Evolutionary conservation across 2,888 invertebrate species (phyloP).

Genomic region (Synergus umbraculus): DNA sequence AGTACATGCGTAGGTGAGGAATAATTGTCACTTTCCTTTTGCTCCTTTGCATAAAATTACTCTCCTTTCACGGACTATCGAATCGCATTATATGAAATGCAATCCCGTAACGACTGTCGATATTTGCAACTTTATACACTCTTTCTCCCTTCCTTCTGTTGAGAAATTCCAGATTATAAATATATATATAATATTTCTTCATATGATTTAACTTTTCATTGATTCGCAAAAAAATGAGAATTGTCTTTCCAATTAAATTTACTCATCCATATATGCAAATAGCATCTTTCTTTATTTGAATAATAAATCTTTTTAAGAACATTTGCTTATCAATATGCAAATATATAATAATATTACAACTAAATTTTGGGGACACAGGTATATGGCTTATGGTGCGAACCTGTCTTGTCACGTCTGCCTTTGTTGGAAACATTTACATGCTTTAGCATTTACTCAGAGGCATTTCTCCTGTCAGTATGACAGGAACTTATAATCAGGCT

Average conservation of each 20-base stretch:
- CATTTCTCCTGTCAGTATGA: neutral
- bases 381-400: neutral
- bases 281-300: no score
- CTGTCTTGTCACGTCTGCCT: neutral
- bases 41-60: constrained; percentile 10
- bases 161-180: neutral
- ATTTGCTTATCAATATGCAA: neutral
- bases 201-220: neutral
- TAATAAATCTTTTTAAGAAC: neutral
- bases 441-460: neutral
- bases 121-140: neutral
- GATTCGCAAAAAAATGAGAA: neutral
- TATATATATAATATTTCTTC: neutral
- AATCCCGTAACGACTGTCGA: neutral
- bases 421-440: neutral
- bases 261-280: neutral
- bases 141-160: neutral
- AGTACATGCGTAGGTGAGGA: neutral
- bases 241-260: neutral
- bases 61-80: neutral
- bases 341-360: neutral
- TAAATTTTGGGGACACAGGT: neutral
- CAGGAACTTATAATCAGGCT: neutral
- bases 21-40: constrained; percentile 12
- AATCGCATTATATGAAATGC: neutral